phyloP scores from a whole-genome alignment of 2,888 invertebrate species.

The Cataglyphis cursor region DNA sequence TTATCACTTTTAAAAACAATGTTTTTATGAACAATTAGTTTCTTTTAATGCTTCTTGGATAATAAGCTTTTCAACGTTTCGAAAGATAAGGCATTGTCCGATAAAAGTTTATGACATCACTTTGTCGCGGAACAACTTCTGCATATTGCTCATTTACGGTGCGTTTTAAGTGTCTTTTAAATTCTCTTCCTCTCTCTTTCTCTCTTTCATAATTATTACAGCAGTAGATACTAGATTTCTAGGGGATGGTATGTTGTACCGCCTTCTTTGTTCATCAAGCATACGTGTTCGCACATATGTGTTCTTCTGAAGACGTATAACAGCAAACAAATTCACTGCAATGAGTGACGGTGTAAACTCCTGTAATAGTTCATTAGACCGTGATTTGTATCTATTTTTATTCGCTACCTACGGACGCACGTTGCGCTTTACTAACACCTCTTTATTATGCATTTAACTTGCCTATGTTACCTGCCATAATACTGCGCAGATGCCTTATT shows the following conservation, averaged over 20 bases:
- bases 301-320: conserved; percentile 9
- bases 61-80: conserved; percentile 4
- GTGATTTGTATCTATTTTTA: conserved; percentile 46
- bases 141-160: conserved; percentile 6
- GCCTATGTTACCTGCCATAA: conserved; percentile 29
- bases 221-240: conserved; percentile 9
- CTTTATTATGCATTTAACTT: conserved; percentile 28
- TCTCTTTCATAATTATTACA: neutral
- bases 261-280: conserved; percentile 35
- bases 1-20: neutral
- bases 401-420: conserved; percentile 27
- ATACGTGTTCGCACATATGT: conserved; percentile 23
- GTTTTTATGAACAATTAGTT: neutral
- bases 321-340: neutral
- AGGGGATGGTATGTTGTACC: neutral
- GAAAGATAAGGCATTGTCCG: neutral
- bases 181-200: neutral
- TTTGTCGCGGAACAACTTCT: conserved; percentile 7
- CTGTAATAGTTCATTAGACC: conserved; percentile 34
- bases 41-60: neutral
- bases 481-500: conserved; percentile 45
- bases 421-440: conserved; percentile 30
- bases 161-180: neutral
- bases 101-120: conserved; percentile 1
- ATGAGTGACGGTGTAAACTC: conserved; percentile 14